Evolutionary conservation across 2,797 vertebrate species (phyloP).

Genomic region (Sternarchorhynchus goeldii): DNA sequence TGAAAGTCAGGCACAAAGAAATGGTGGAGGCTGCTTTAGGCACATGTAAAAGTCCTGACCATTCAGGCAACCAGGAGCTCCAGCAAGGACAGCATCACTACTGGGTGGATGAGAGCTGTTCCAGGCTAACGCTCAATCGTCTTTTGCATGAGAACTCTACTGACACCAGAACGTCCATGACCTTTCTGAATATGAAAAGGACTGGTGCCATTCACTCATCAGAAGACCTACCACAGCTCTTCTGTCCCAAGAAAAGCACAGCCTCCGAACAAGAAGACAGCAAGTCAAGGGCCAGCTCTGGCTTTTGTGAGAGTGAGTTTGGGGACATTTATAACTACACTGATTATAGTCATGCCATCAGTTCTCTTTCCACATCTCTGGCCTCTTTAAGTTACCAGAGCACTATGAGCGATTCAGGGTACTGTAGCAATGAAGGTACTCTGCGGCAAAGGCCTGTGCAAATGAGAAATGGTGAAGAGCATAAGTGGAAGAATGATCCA

Average conservation of each 20-base stretch:
- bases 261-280: slow-evolving; percentile 12
- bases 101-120: slow-evolving; percentile 29
- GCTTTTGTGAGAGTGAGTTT: slow-evolving; percentile 51
- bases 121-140: slow-evolving; percentile 39
- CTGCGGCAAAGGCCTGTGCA: not conserved
- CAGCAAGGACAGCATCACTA: slow-evolving; percentile 25
- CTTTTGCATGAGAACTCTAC: slow-evolving; percentile 45
- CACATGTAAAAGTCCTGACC: not conserved
- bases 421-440: not conserved
- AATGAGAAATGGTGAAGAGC: slow-evolving; percentile 17
- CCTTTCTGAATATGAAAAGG: not conserved
- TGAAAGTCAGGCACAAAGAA: slow-evolving; percentile 55
- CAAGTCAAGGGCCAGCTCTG: slow-evolving; percentile 54
- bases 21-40: slow-evolving; percentile 56
- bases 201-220: slow-evolving; percentile 38
- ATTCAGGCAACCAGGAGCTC: not conserved
- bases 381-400: slow-evolving; percentile 39
- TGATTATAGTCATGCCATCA: not conserved
- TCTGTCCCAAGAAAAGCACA: not conserved
- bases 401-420: slow-evolving; percentile 15
- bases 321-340: not conserved
- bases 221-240: slow-evolving; percentile 44
- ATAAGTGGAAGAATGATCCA: not conserved
- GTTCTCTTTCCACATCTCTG: slow-evolving; percentile 39
- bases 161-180: not conserved